Base-by-base conservation (phyloP, 2,888 invertebrate genomes). In the Epiblema foenella region DNA sequence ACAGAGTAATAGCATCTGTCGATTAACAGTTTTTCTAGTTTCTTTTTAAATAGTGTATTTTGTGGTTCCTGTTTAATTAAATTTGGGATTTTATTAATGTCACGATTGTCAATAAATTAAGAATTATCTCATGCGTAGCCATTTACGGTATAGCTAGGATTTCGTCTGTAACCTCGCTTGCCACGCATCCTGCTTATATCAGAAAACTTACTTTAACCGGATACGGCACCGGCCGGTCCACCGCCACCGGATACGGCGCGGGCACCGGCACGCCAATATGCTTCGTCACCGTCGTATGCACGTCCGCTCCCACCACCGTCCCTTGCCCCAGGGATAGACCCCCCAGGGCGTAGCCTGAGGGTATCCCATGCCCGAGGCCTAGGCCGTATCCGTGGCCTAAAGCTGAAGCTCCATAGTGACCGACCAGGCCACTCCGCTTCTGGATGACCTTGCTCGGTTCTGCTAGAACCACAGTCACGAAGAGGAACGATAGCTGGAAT, bases 281-380 rank as follows among this genome's bases (percentile, higher is more conserved):
- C 75, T 92, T 92, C 15, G 93, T 93, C 7, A 94, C 91, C 0
- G 93, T 94, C 0, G 93, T 93, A 74, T 93, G 93, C 0, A 93
- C 89, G 73, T 94, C 89, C 62, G 93, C 93, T 0, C 93, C 93
- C 0, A 93, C 88, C 1, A 93, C 81, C 0, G 88, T 75, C 2
- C 81, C 84, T 10, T 56, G 74, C 10, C 76, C 75, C 52, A 70
- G 62, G 17, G 42, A 75, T 64, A 75, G 72, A 18, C 80, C 79
- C 15, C 78, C 82, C 7, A 70, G 63, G 1, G 73, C 78, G 37
- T 51, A 74, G 37, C 73, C 84, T 75, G 33, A 76, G 69, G 59
- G 77, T 65, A 52, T 73, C 9, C 78, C 76, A 10, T 54, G 76
- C 62, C 57, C 74, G 7, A 56, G 60, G 17, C 58, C 77, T 11